These are phyloP conservation scores for Eurosta solidaginis DNA, from an alignment of 1,140 invertebrate genomes.

Conservation along the genomic window DNA sequence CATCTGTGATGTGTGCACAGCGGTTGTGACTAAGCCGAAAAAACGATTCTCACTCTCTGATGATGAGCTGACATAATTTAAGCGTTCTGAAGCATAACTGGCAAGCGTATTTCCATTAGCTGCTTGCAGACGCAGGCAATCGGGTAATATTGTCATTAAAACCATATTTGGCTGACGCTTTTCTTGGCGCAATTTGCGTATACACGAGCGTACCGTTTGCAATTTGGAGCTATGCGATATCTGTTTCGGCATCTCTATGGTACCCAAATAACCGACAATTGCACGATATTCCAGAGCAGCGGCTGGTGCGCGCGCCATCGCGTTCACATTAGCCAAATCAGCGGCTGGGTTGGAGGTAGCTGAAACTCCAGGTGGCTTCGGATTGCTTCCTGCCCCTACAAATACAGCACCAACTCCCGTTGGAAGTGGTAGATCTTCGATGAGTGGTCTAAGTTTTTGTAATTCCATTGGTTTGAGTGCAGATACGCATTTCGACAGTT, in stretches of 20 bases:
- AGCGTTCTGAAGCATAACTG: constrained; percentile 82
- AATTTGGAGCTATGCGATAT: constrained; percentile 75
- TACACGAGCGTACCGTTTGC: constrained; percentile 77
- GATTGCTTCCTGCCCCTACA: not conserved
- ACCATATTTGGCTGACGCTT: constrained; percentile 87
- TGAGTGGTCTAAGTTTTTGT: constrained; percentile 44
- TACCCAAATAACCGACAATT: constrained; percentile 91
- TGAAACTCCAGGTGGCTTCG: not conserved
- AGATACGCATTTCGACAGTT: constrained; percentile 17
- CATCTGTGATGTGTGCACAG: constrained; percentile 62
- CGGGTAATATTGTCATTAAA: constrained; percentile 80
- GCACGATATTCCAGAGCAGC: constrained; percentile 73
- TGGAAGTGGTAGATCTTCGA: constrained; percentile 46
- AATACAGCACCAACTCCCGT: constrained; percentile 33
- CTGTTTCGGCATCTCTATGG: constrained; percentile 92
- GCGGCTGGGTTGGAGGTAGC: constrained; percentile 40
- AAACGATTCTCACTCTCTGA: constrained; percentile 89
- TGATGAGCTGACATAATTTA: constrained; percentile 87
- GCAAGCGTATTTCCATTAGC: constrained; percentile 70
- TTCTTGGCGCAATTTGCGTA: constrained; percentile 85
- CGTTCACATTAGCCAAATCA: constrained; percentile 59
- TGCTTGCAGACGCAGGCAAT: constrained; percentile 77
- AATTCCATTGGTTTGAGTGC: not conserved
- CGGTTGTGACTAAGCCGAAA: constrained; percentile 89
- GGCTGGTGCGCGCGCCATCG: constrained; percentile 41